A percentile compares a stretch with the other conserved stretches of the same genome.
Evolutionary conservation across 2,797 vertebrate genomes (phyloP).

Genomic region (Setipinna tenuifilis): DNA sequence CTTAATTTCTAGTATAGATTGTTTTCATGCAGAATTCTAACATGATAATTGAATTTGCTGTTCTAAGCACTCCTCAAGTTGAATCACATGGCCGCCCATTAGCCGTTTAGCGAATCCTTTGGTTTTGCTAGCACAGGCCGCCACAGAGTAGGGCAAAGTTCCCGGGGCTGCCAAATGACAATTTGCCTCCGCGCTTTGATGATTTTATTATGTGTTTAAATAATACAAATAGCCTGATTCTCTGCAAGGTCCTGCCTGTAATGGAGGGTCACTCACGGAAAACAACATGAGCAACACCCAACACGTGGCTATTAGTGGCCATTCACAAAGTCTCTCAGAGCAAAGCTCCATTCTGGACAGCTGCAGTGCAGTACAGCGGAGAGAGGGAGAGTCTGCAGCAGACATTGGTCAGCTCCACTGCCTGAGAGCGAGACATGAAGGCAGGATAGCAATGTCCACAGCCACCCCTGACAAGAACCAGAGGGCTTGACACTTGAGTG

Average conservation of each 20-base stretch:
- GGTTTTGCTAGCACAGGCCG: conserved; percentile 55
- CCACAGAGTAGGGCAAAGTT: conserved; percentile 56
- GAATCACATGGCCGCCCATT: conserved; percentile 76
- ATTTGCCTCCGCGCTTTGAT: conserved; percentile 71
- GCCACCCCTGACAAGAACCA: background rate
- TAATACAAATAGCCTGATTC: conserved; percentile 63
- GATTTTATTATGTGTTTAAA: conserved; percentile 69
- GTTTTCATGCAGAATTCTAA: conserved; percentile 84
- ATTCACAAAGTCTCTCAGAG: conserved; percentile 45
- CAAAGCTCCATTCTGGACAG: conserved; percentile 20
- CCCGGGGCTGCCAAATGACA: conserved; percentile 61
- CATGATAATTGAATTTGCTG: conserved; percentile 81
- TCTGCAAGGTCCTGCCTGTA: conserved; percentile 49
- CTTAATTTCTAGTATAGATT: conserved; percentile 82
- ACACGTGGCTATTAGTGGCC: conserved; percentile 40
- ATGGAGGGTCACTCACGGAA: conserved; percentile 44
- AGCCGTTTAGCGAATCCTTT: conserved; percentile 67
- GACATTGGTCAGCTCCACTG: too few relatives aligned
- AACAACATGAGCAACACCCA: conserved; percentile 35
- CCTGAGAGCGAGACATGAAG: too few relatives aligned
- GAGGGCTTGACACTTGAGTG: background rate
- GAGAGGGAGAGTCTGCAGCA: background rate
- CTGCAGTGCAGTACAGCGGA: background rate
- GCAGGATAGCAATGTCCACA: background rate
- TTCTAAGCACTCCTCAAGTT: conserved; percentile 73